These are phyloP conservation scores for Protomyctophum bolini DNA, from an alignment of 2,113 vertebrate species.

Conservation along the genomic window DNA sequence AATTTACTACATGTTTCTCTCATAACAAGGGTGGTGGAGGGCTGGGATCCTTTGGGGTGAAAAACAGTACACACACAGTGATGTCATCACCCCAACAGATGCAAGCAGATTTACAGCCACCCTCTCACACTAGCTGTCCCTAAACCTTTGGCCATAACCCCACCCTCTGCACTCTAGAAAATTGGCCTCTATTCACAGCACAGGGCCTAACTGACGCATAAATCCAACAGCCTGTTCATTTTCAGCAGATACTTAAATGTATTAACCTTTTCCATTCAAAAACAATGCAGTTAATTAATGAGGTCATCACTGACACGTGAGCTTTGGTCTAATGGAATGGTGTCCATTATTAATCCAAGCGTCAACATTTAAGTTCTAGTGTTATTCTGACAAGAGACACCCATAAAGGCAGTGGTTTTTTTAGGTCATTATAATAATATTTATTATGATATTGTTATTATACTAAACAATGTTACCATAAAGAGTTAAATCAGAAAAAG, in stretches of 20 bases:
- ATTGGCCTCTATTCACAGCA: constrained; percentile 33
- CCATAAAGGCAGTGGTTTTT: background rate
- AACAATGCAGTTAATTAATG: constrained; percentile 24
- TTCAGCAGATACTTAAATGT: constrained; percentile 20
- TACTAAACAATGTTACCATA: too few relatives aligned
- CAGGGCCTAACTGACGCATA: constrained; percentile 19
- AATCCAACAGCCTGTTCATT: constrained; percentile 37
- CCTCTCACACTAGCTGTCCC: constrained; percentile 23
- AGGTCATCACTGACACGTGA: constrained; percentile 7
- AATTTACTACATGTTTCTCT: constrained; percentile 6
- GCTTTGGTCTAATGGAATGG: background rate
- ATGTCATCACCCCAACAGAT: constrained; percentile 55
- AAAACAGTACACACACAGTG: constrained; percentile 39
- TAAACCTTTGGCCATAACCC: constrained; percentile 40
- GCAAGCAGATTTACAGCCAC: constrained; percentile 55
- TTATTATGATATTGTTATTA: too few relatives aligned
- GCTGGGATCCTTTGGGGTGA: constrained; percentile 25
- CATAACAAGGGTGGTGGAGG: constrained; percentile 32
- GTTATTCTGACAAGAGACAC: background rate
- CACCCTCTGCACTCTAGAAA: constrained; percentile 40
- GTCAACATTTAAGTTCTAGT: background rate
- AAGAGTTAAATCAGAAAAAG: too few relatives aligned
- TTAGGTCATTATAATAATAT: too few relatives aligned
- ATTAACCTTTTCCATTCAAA: constrained; percentile 21
- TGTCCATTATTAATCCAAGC: background rate